Evolutionary conservation across 2,113 vertebrate species (phyloP).

Genomic region (Coryphaenoides rupestris): DNA sequence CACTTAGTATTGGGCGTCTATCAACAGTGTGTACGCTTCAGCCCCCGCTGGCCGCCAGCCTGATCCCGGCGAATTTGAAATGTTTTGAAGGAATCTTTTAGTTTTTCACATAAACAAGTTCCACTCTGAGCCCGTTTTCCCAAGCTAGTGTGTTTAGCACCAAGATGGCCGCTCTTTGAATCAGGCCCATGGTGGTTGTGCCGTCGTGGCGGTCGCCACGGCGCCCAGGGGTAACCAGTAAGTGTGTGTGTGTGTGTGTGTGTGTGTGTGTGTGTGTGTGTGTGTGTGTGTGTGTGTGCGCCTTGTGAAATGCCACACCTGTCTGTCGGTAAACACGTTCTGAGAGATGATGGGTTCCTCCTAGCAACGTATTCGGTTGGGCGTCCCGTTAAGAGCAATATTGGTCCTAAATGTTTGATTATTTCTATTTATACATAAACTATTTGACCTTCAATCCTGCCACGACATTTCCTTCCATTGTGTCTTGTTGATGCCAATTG

Average conservation of each 20-base stretch:
- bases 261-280: too few relatives aligned
- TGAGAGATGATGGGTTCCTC: not conserved
- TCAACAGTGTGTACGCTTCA: conserved; percentile 30
- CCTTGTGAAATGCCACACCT: conserved; percentile 7
- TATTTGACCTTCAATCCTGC: not conserved
- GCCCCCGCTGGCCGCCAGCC: conserved; percentile 16
- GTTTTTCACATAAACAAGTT: conserved; percentile 2
- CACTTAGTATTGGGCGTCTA: conserved; percentile 15
- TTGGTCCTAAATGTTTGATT: too few relatives aligned
- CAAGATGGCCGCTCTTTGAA: not conserved
- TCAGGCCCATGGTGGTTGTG: not conserved
- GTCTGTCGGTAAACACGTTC: conserved; percentile 1
- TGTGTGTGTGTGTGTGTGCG: too few relatives aligned
- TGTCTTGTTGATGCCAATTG: not conserved
- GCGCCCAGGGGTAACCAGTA: not conserved
- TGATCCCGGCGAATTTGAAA: conserved; percentile 16
- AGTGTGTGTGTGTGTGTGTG: too few relatives aligned
- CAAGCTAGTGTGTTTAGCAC: not conserved
- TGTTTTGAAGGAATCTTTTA: conserved; percentile 13
- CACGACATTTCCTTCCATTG: conserved; percentile 20
- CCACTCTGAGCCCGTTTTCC: not conserved
- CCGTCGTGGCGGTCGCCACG: not conserved
- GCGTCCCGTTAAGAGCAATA: too few relatives aligned
- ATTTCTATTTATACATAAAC: too few relatives aligned
- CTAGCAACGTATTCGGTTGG: too few relatives aligned